phyloP scores from a whole-genome alignment of 2,888 invertebrate genomes.

The Augiades crinisus region DNA sequence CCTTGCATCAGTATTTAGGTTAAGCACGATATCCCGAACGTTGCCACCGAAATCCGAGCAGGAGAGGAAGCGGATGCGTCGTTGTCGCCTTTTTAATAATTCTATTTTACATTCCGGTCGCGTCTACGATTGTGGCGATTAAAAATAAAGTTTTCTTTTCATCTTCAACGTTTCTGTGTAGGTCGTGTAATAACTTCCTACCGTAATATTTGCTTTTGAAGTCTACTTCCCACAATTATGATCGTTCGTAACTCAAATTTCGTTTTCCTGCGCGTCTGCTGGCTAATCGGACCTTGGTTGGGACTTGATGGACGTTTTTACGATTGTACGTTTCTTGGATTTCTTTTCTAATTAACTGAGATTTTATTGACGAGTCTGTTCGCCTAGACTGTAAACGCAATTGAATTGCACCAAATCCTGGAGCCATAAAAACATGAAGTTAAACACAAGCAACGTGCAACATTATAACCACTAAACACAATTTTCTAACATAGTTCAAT shows the following conservation, averaged over 20 bases:
- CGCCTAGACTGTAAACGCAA: conserved; percentile 4
- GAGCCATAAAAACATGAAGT: conserved; percentile 7
- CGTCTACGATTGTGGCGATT: conserved; percentile 57
- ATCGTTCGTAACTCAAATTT: conserved; percentile 33
- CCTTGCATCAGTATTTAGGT: conserved; percentile 2
- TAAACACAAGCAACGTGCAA: neutral
- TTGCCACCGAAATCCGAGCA: conserved; percentile 45
- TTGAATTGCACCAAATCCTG: conserved; percentile 11
- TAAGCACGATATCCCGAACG: conserved; percentile 21
- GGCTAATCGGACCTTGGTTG: conserved; percentile 17
- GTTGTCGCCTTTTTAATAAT: conserved; percentile 72
- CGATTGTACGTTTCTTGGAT: neutral
- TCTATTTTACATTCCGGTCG: conserved; percentile 63
- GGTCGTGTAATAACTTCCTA: conserved; percentile 55
- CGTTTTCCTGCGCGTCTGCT: conserved; percentile 22
- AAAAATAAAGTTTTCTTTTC: conserved; percentile 69
- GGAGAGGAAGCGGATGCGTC: conserved; percentile 73
- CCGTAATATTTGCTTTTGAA: conserved; percentile 54
- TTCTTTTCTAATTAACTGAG: neutral
- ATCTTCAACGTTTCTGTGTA: conserved; percentile 48
- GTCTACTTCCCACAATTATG: conserved; percentile 42
- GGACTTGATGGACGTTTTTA: conserved; percentile 12
- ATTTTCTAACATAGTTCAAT: no score
- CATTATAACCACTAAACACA: neutral
- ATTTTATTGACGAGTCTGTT: conserved; percentile 4